Conservation (phyloP, 1,140 invertebrate species). For the Drosophila ananassae region DNA sequence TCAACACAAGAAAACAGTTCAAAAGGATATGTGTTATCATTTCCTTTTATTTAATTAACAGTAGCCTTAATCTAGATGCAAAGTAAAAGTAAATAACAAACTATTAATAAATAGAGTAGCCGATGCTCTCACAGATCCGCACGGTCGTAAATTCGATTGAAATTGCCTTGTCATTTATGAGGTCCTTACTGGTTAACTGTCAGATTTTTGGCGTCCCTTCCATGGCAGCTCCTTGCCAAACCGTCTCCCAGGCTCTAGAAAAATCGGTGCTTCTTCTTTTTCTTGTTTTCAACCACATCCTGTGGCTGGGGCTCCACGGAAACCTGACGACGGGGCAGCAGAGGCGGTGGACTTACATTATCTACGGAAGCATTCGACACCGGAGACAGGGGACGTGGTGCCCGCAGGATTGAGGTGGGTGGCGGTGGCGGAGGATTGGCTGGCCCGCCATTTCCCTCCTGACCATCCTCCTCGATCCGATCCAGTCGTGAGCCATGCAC, state of each 20-base stretch:
- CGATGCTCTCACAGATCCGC: constrained; percentile 10
- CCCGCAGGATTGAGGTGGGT: constrained; percentile 59
- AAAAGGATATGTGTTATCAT: not conserved
- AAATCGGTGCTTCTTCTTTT: constrained; percentile 72
- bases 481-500: constrained; percentile 72
- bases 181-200: constrained; percentile 38
- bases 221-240: not conserved
- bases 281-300: constrained; percentile 40
- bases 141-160: constrained; percentile 53
- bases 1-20: too few species aligned
- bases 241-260: constrained; percentile 38
- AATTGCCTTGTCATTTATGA: constrained; percentile 65
- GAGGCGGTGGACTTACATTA: constrained; percentile 56
- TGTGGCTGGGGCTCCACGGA: constrained; percentile 38
- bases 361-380: constrained; percentile 2
- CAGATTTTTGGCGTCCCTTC: constrained; percentile 29
- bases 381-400: constrained; percentile 63
- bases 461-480: constrained; percentile 69
- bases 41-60: constrained; percentile 30
- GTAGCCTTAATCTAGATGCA: constrained; percentile 42
- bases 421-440: constrained; percentile 17
- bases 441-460: constrained; percentile 20
- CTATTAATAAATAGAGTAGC: constrained; percentile 31
- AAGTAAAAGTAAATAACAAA: constrained; percentile 63
- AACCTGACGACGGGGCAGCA: constrained; percentile 57